These are phyloP conservation scores for Ophion ventricosus DNA, from an alignment of 2,888 invertebrate species.

Conservation along the genomic window DNA sequence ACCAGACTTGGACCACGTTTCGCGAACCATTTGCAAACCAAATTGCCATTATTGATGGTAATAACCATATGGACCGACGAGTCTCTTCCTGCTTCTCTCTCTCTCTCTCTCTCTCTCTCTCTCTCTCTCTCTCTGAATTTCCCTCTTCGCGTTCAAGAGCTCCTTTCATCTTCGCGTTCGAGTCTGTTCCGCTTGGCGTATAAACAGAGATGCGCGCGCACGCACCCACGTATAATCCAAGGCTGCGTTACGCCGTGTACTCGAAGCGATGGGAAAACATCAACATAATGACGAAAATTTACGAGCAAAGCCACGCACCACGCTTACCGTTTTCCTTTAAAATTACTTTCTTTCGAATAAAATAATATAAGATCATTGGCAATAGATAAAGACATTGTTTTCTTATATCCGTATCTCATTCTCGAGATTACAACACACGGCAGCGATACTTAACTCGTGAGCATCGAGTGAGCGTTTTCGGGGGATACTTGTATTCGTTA, in stretches of 20 bases:
- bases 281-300: too few species aligned
- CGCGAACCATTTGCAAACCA: conserved; percentile 81
- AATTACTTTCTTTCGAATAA: too few species aligned
- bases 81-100: conserved; percentile 63
- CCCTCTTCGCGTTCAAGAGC: conserved; percentile 51
- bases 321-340: too few species aligned
- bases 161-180: conserved; percentile 45
- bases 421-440: too few species aligned
- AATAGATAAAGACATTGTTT: too few species aligned
- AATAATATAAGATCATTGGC: too few species aligned
- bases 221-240: too few species aligned
- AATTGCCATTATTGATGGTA: conserved; percentile 83
- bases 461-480: not conserved
- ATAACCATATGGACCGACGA: conserved; percentile 80
- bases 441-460: too few species aligned
- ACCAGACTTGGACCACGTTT: conserved; percentile 72
- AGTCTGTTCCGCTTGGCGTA: conserved; percentile 22
- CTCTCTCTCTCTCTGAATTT: conserved; percentile 51
- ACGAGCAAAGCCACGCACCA: too few species aligned
- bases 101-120: conserved; percentile 25
- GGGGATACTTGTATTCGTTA: conserved; percentile 1
- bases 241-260: too few species aligned
- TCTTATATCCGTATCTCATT: too few species aligned
- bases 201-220: not conserved
- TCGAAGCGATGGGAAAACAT: too few species aligned